Evolutionary conservation across 2,888 invertebrate genomes (phyloP), one percentile per base, ranked within the genome.

Genomic region (Ashinkailepas kermadecensis): DNA sequence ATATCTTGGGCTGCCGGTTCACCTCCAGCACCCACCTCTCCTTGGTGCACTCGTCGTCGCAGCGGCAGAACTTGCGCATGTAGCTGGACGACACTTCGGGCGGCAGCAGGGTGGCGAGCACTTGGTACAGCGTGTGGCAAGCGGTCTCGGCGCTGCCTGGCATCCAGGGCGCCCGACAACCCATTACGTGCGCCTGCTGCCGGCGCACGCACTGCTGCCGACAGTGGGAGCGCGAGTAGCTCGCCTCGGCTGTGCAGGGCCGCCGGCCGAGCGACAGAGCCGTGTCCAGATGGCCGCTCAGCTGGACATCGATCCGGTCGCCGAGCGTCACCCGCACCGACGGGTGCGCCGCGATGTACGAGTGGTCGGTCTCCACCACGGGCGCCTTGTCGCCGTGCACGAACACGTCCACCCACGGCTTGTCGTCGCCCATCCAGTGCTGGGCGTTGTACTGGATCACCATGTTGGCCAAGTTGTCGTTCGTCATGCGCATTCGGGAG

Each of bases 141-240:
- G 12, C 15, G 39, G 25, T 11, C 70, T 39, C 70, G 13, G 70
- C 39, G 39, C 39, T 25, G 13, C 70, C 70, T 12, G 70, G 70
- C 70, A 70, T 70, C 70, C 70, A 70, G 70, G 70, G 70, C 15
- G 70, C 70, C 39, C 70, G 70, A 39, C 70, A 70, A 39, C 70
- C 70, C 13, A 70, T 0, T 39, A 0, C 3, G 39, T 39, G 7
- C 1, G 70, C 70, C 39, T 70, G 70, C 23, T 13, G 25, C 13
- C 39, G 70, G 12, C 70, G 39, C 39, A 70, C 15, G 13, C 70
- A 70, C 39, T 39, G 39, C 70, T 70, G 70, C 70, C 25, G 25
- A 15, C 70, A 70, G 70, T 12, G 11, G 70, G 70, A 13, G 39
- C 39, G 39, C 25, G 25, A 25, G 70, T 70, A 70, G 70, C 70